Evolutionary conservation across 2,113 vertebrate species (phyloP).

Genomic region (human): DNA sequence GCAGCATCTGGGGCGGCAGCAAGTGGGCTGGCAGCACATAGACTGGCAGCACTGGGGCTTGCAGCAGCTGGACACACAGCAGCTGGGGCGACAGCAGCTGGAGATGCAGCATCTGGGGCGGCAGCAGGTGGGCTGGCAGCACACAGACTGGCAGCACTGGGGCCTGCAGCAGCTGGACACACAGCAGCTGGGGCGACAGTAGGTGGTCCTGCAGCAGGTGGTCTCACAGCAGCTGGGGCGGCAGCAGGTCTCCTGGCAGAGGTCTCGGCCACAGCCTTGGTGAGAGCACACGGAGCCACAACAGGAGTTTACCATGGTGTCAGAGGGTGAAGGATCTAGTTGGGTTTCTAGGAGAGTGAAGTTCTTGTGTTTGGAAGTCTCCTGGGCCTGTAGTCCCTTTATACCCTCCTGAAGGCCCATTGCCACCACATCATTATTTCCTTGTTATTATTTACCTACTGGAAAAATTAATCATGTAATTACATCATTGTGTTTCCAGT

Average conservation of each 20-base stretch:
- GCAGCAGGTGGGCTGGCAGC: too few species aligned
- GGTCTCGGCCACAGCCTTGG: background rate
- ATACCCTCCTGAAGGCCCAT: background rate
- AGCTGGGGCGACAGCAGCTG: too few species aligned
- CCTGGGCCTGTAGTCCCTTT: background rate
- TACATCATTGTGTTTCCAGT: constrained; percentile 25
- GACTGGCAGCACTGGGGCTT: background rate
- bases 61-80: background rate
- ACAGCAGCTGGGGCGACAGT: background rate
- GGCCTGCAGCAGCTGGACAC: background rate
- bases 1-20: background rate
- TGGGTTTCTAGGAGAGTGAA: background rate
- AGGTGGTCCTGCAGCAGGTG: background rate
- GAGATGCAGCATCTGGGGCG: too few species aligned
- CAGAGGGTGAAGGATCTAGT: background rate
- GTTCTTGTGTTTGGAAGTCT: background rate
- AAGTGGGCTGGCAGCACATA: background rate
- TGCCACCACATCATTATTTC: background rate
- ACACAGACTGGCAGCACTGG: too few species aligned
- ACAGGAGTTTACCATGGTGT: constrained; percentile 26
- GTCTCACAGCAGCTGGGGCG: background rate
- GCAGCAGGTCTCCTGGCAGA: background rate
- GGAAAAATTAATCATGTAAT: constrained; percentile 49
- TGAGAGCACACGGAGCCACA: constrained; percentile 28
- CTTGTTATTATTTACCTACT: constrained; percentile 44